A percentile compares a stretch with the other conserved stretches of the same genome.
phyloP scores from a whole-genome alignment of 2,797 vertebrate species.

The Cuniculus paca region DNA sequence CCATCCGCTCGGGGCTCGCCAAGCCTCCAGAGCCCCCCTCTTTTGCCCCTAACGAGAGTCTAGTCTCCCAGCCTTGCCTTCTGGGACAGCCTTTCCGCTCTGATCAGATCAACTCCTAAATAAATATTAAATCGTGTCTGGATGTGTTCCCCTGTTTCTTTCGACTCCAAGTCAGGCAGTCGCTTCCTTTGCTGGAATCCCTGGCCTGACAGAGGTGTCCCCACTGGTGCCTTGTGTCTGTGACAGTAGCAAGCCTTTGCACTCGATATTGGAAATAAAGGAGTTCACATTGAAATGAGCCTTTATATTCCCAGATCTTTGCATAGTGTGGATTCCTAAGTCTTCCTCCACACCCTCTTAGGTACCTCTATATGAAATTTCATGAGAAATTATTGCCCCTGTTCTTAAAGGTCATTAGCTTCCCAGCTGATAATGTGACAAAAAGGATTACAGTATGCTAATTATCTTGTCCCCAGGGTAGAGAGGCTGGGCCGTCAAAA shows the following conservation, averaged over 20 bases:
- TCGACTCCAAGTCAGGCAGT: slow-evolving; percentile 36
- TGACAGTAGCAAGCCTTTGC: not conserved
- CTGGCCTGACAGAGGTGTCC: not conserved
- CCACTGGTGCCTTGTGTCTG: not conserved
- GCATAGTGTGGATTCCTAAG: not conserved
- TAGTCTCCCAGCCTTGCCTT: slow-evolving; percentile 43
- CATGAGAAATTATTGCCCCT: slow-evolving; percentile 1
- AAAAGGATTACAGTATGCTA: not conserved
- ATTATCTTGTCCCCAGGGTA: not conserved
- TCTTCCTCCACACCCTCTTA: not conserved
- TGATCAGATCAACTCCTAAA: slow-evolving; percentile 69
- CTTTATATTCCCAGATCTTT: not conserved
- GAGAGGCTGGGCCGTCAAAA: not conserved
- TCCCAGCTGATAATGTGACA: not conserved
- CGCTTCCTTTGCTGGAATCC: slow-evolving; percentile 41
- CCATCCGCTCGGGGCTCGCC: not conserved
- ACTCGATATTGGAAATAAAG: not conserved
- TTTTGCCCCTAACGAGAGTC: slow-evolving; percentile 32
- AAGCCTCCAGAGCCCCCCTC: slow-evolving; percentile 31
- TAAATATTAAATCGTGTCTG: slow-evolving; percentile 69
- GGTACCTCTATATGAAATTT: not conserved
- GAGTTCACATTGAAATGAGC: not conserved
- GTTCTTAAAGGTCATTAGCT: not conserved
- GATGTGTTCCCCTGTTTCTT: slow-evolving; percentile 18
- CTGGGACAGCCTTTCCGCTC: slow-evolving; percentile 58